phyloP scores from a whole-genome alignment of 2,797 vertebrate genomes.

The Borostomias antarcticus region DNA sequence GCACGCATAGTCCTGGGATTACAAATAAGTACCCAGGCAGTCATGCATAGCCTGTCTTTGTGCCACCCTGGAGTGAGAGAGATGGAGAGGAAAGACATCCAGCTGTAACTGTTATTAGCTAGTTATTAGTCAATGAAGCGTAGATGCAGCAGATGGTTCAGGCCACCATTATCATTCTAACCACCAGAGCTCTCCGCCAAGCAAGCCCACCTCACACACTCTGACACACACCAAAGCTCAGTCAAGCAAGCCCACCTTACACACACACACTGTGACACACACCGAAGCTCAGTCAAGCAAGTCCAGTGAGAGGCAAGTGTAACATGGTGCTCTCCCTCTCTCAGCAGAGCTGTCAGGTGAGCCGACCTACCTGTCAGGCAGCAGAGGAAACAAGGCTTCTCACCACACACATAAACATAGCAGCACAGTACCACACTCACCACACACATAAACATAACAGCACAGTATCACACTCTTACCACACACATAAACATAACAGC shows the following conservation, averaged over 20 bases:
- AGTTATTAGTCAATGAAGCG: constrained; percentile 35
- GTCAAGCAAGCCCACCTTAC: not conserved
- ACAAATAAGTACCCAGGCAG: no score
- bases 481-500: no score
- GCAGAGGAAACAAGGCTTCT: no score
- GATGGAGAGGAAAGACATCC: constrained; percentile 9
- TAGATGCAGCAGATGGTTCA: constrained; percentile 22
- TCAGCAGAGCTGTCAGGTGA: no score
- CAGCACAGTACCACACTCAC: no score
- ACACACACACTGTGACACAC: not conserved
- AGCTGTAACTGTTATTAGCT: constrained; percentile 24
- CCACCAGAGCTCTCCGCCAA: not conserved
- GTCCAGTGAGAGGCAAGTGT: not conserved
- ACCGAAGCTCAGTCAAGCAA: no score
- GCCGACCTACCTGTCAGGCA: no score
- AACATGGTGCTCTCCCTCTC: not conserved
- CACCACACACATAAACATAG: no score
- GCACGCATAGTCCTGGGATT: no score
- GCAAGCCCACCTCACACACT: not conserved
- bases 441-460: no score
- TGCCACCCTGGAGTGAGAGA: not conserved
- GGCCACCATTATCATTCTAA: constrained; percentile 20
- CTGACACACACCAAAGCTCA: no score
- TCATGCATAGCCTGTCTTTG: not conserved
- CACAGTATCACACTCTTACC: no score